Base-by-base conservation (phyloP, 1,140 invertebrate genomes). In the Sinella curviseta region DNA sequence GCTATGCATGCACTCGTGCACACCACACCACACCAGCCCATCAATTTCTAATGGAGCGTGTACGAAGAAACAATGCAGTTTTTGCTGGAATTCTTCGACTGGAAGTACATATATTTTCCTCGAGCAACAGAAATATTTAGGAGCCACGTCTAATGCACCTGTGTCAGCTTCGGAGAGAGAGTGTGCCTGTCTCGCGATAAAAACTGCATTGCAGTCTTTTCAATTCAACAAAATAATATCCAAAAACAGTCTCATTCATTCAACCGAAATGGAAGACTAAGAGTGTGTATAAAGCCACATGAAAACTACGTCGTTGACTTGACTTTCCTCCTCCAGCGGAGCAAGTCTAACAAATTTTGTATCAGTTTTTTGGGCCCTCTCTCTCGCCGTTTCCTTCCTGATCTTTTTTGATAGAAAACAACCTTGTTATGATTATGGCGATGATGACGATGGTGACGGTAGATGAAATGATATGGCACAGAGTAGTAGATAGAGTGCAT, bases 141-240 rank as follows among this genome's bases (percentile, higher is more conserved):
- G 39, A 48, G 39, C 20, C 39, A 48, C 39, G 39, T 48, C 39
- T 20, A 48, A 12, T 48, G 39, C 39, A 48, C 39, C 39, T 48
- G 39, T 48, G 39, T 48, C 39, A 48, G 39, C 20, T 48, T 48
- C 39, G 8, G 20, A 48, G 8, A 48, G 39, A 12, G 20, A 12
- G 39, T 8, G 39, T 48, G 39, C 39, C 39, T 48, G 39, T 48
- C 39, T 48, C 20, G 24, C 57, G 57, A 65, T 65, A 65, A 65
- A 65, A 65, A 65, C 57, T 65, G 57, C 57, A 65, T 65, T 65
- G 57, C 57, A 65, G 57, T 65, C 16, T n/a, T 26, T 65, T 26
- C 26, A 16, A 65, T 26, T 16, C 39, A 65, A 26, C 24, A n/a
- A 20, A 48, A 65, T 65, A 65, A 26, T n/a, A 65, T 26, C 26